Evolutionary conservation across 2,113 vertebrate species (phyloP), one percentile per base, ranked within the genome.

Genomic region (Tichodroma muraria): DNA sequence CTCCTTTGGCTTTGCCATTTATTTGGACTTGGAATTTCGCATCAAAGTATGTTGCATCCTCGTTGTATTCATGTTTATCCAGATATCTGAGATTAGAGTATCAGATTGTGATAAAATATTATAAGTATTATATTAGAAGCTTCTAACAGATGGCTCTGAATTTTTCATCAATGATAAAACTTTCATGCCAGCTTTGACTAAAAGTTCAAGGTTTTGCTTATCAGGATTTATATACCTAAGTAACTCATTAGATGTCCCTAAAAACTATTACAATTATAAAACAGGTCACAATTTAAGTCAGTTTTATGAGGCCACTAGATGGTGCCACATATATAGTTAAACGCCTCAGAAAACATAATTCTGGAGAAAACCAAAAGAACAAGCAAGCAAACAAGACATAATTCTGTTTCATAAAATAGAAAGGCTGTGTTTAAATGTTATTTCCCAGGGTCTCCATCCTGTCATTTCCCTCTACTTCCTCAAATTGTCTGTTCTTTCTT

Each of bases 221-320:
- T 56, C 35, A 81, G 14, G 10, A 38, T 49, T 56, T 68, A 44
- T 71, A 15, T 40, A 33, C 8, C 8, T 28, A 38, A 68, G 9
- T n/a, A n/a, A n/a, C 16, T 47, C 8, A 38, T 37, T 28, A 66
- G 19, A 63, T 2, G 2, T 19, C 8, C 23, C 31, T 21, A 50
- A 52, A 81, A 49, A 1, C 7, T 6, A n/a, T 33, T 52, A 8
- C 14, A 35, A 7, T 22, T 38, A 7, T 7, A 25, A 40, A 11
- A 4, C 15, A 56, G 31, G 28, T 57, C 9, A 60, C 57, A 56
- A 33, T 44, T 4, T 11, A 38, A 59, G 57, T 21, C 27, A 66
- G 15, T 52, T 73, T 80, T 60, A 16, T 27, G 38, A 37, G 23
- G 13, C 88, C 96, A 94, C 93, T 91, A 96, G 96, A 75, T 93